phyloP scores from a whole-genome alignment of 2,113 vertebrate species.

The Paralichthys olivaceus region DNA sequence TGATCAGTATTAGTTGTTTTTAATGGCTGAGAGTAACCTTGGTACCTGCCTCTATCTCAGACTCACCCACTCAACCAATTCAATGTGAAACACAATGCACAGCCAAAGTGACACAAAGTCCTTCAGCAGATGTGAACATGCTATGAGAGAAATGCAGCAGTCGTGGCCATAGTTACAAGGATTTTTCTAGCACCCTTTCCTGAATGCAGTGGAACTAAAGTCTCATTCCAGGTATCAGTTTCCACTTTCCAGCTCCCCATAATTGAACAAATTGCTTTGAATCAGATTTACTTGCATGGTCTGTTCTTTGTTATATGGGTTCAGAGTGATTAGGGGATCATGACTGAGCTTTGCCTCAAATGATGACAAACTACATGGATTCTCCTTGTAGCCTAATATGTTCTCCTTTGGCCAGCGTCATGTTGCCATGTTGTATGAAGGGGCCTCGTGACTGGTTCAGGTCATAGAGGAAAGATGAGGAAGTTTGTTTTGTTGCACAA shows the following conservation, averaged over 20 bases:
- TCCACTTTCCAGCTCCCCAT: conserved; percentile 75
- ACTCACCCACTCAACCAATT: not conserved
- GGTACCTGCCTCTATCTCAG: not conserved
- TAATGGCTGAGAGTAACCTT: not conserved
- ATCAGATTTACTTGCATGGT: conserved; percentile 73
- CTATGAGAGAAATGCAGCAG: conserved; percentile 11
- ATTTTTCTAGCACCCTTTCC: conserved; percentile 64
- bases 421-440: conserved; percentile 23
- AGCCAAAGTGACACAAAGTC: conserved; percentile 16
- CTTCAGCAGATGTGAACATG: not conserved
- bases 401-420: conserved; percentile 27
- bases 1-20: not conserved
- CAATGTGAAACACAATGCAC: conserved; percentile 7
- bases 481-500: conserved; percentile 15
- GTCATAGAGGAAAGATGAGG: conserved; percentile 26
- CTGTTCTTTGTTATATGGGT: conserved; percentile 74
- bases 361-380: conserved; percentile 73
- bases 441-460: not conserved
- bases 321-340: conserved; percentile 72
- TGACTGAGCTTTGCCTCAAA: conserved; percentile 60
- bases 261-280: conserved; percentile 81
- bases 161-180: conserved; percentile 10
- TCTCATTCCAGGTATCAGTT: conserved; percentile 71
- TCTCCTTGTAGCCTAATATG: conserved; percentile 39
- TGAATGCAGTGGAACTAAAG: conserved; percentile 67